phyloP scores from a whole-genome alignment of 2,888 invertebrate genomes.

The Polydrusus pterygomalis region DNA sequence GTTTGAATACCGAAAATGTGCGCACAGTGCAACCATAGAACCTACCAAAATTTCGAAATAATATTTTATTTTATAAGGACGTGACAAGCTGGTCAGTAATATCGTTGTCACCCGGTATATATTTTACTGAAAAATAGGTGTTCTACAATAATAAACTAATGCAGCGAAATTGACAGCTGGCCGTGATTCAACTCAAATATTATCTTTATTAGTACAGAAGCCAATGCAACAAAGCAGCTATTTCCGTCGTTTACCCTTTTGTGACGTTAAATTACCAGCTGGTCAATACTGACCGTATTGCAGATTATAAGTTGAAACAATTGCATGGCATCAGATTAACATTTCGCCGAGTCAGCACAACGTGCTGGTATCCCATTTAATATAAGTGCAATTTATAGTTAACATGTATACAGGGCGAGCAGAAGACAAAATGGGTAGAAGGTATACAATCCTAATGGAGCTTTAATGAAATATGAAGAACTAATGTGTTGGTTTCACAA shows the following conservation, averaged over 20 bases:
- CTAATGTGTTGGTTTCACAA: too few species aligned
- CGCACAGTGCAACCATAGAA: too few species aligned
- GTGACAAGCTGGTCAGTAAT: too few species aligned
- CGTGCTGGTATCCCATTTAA: not conserved
- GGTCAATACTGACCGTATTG: slow-evolving; percentile 59
- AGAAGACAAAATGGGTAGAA: too few species aligned
- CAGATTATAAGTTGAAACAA: slow-evolving; percentile 56
- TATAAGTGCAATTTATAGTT: slow-evolving; percentile 8
- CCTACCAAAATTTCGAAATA: too few species aligned
- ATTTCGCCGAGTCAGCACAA: slow-evolving; percentile 17
- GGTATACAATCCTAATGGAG: too few species aligned
- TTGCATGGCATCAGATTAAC: slow-evolving; percentile 60
- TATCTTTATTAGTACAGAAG: slow-evolving; percentile 12
- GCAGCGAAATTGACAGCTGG: slow-evolving; percentile 14
- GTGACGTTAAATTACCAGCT: slow-evolving; percentile 60
- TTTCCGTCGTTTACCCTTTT: slow-evolving; percentile 42
- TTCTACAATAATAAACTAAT: not conserved
- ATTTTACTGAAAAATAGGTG: too few species aligned
- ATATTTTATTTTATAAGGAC: too few species aligned
- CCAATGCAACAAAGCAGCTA: slow-evolving; percentile 13
- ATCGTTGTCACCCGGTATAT: too few species aligned
- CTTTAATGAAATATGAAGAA: too few species aligned
- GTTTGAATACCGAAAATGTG: too few species aligned
- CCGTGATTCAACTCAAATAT: slow-evolving; percentile 5
- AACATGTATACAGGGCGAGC: slow-evolving; percentile 25